These are phyloP conservation scores for Notoglanidium macrostoma DNA, from an alignment of 2,797 vertebrate species.

Conservation along the genomic window DNA sequence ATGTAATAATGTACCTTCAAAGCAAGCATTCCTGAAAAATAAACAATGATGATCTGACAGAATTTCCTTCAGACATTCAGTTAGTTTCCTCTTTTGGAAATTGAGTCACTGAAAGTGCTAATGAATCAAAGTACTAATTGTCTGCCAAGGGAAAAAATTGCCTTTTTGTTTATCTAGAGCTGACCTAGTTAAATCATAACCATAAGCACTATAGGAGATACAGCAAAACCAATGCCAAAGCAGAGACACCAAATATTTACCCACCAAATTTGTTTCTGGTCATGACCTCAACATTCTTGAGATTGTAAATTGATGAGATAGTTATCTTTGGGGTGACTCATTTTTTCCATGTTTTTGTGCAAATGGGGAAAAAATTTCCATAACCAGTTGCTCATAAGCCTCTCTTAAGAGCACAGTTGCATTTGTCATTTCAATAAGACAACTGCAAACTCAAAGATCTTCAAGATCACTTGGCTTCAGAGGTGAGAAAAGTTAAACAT, in stretches of 20 bases:
- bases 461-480: neutral
- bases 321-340: conserved; percentile 75
- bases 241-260: conserved; percentile 31
- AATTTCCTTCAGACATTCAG: neutral
- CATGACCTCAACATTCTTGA: conserved; percentile 67
- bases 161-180: conserved; percentile 4
- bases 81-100: neutral
- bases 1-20: neutral
- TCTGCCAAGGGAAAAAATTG: neutral
- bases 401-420: conserved; percentile 12
- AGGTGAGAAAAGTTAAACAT: conserved; percentile 6
- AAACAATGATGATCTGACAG: neutral
- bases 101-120: conserved; percentile 1
- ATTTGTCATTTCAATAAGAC: conserved; percentile 24
- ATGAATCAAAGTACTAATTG: conserved; percentile 22
- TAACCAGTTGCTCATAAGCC: conserved; percentile 46
- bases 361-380: conserved; percentile 71
- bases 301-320: conserved; percentile 68
- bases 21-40: neutral
- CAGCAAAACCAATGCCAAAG: neutral
- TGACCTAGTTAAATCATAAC: conserved; percentile 28
- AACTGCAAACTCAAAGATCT: neutral
- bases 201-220: conserved; percentile 12
- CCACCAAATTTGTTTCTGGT: conserved; percentile 51
- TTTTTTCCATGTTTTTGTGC: conserved; percentile 74